Conservation (phyloP, 2,797 vertebrate species). For the Pangasius mekongensis region DNA sequence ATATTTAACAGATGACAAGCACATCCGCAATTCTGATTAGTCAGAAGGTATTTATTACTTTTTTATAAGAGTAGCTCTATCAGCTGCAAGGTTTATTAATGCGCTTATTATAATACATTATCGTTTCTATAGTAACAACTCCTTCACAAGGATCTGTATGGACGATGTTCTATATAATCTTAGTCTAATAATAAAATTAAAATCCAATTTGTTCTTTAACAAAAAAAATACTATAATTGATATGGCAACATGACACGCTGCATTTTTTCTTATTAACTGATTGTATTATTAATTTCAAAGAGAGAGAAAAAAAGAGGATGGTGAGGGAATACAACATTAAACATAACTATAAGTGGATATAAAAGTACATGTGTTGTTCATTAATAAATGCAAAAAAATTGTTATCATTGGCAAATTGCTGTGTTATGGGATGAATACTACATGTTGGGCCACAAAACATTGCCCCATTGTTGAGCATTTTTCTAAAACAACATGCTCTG, state of each 20-base stretch:
- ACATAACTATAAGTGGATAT: too few relatives aligned
- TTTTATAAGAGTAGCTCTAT: not conserved
- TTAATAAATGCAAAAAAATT: too few relatives aligned
- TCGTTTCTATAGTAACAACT: not conserved
- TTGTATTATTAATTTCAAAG: too few relatives aligned
- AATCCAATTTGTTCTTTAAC: not conserved
- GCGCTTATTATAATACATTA: not conserved
- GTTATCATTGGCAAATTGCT: too few relatives aligned
- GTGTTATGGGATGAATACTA: too few relatives aligned
- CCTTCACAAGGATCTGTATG: not conserved
- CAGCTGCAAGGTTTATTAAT: not conserved
- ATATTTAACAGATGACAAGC: not conserved
- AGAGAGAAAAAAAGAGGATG: too few relatives aligned
- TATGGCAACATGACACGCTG: not conserved
- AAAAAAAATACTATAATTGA: not conserved
- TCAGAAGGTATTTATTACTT: not conserved
- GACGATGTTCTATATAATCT: not conserved
- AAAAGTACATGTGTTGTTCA: too few relatives aligned
- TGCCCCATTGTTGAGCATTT: too few relatives aligned
- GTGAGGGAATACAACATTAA: too few relatives aligned
- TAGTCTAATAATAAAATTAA: not conserved
- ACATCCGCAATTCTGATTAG: not conserved
- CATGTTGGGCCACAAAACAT: too few relatives aligned
- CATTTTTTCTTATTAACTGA: too few relatives aligned
- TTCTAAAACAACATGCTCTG: too few relatives aligned